Percentiles rank a stretch among this genome's conserved stretches.
These are phyloP conservation scores for Semibalanus balanoides DNA, from an alignment of 1,140 invertebrate species.

Conservation along the genomic window DNA sequence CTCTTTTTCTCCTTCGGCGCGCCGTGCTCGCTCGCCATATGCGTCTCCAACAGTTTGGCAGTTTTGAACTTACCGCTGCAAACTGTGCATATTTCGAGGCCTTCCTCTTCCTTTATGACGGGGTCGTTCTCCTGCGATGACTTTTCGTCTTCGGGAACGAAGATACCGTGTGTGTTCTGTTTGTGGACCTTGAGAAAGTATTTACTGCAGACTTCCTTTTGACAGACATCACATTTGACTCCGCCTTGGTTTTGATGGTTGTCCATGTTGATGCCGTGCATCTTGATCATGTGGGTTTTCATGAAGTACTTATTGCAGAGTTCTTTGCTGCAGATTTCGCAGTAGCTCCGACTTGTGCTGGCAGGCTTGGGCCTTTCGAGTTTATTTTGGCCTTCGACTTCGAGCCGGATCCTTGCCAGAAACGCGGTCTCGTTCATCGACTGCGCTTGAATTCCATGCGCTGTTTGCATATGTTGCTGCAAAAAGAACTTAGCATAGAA, in stretches of 20 bases:
- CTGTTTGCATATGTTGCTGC: constrained; percentile 42
- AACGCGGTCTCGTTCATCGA: constrained; percentile 16
- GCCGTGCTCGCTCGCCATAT: constrained; percentile 72
- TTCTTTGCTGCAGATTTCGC: constrained; percentile 99
- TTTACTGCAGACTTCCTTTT: constrained; percentile 94
- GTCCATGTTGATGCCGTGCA: constrained; percentile 95
- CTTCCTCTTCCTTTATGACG: constrained; percentile 34
- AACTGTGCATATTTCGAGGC: constrained; percentile 58
- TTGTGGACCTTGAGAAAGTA: constrained; percentile 95
- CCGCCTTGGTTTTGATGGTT: constrained; percentile 68
- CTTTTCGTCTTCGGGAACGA: constrained; percentile 41
- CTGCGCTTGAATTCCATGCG: constrained; percentile 29
- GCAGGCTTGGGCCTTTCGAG: constrained; percentile 29
- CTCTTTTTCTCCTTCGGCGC: constrained; percentile 29
- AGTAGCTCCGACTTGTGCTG: constrained; percentile 58
- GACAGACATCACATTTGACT: constrained; percentile 89
- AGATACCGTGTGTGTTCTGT: constrained; percentile 91
- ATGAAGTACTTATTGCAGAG: constrained; percentile 99
- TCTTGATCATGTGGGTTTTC: constrained; percentile 98
- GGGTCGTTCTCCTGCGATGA: constrained; percentile 19
- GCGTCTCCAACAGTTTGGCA: constrained; percentile 74
- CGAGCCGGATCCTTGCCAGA: constrained; percentile 19
- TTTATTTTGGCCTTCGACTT: constrained; percentile 16
- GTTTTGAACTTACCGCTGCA: constrained; percentile 77
- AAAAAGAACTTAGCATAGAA: constrained; percentile 43